Evolutionary conservation across 2,888 invertebrate species (phyloP), one percentile per base, ranked within the genome.

Genomic region (Sericinus montela): DNA sequence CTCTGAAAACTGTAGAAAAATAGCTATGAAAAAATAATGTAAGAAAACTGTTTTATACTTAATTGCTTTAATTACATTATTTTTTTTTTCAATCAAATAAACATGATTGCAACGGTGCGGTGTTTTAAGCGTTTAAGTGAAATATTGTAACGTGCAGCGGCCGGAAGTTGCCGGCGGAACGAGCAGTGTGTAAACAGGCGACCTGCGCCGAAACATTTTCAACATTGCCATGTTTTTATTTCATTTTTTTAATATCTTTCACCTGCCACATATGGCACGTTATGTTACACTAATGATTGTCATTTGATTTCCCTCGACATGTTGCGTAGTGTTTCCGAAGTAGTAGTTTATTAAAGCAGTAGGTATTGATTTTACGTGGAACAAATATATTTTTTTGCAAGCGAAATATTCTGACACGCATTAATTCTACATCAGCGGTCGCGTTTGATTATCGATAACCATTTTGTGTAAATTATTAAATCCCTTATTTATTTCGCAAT

Each of bases 171-270:
- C 67, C 64, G 63, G 58, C 58, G 61, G 66, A 65, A 62, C 68
- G 69, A 64, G 59, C 63, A 52, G 58, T 60, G 65, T 69, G 74
- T 73, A 79, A 80, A 81, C 80, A 80, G 65, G 62, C 62, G 58
- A 55, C 57, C 58, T 59, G 51, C 62, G 60, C 63, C 62, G 58
- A 76, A 75, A 78, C 72, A 72, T 76, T 74, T 74, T 68, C 56
- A 63, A 62, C 65, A 59, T 69, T 68, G 67, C 56, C 53, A 45
- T 51, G 48, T 54, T 68, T 69, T 63, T 64, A 65, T 67, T 65
- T 60, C 60, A 58, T 64, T 63, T 62, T 46, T 47, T 48, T n/a
- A 48, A 49, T 41, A 46, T 49, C 38, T 51, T 54, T 43, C 45
- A 49, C 38, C 34, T 48, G 36, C 11, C 10, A 37, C 45, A 44